These are phyloP conservation scores for Sebastes goodei DNA, from an alignment of 2,797 vertebrate genomes.

Conservation along the genomic window DNA sequence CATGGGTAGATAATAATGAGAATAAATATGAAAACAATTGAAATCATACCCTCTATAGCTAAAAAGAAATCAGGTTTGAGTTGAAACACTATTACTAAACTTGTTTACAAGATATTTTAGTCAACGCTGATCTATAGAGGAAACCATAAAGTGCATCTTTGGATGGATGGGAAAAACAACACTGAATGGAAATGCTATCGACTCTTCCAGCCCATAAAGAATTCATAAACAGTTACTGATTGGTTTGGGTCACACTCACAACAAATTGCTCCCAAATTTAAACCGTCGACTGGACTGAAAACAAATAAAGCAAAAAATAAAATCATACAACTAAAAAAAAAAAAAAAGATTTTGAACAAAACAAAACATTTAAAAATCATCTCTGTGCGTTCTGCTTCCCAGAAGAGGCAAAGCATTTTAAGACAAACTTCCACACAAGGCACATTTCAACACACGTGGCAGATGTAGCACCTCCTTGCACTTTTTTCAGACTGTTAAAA, in stretches of 20 bases:
- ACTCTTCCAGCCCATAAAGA: conserved; percentile 34
- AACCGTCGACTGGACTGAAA: conserved; percentile 30
- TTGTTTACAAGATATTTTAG: not conserved
- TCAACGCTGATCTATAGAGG: conserved; percentile 27
- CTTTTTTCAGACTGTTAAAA: conserved; percentile 42
- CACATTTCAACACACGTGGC: conserved; percentile 26
- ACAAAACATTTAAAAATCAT: conserved; percentile 56
- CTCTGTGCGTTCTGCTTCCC: conserved; percentile 29
- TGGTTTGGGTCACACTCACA: conserved; percentile 33
- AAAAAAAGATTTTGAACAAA: conserved; percentile 3
- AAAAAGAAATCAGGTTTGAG: conserved; percentile 3
- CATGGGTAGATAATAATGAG: not conserved
- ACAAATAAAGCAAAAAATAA: conserved; percentile 49
- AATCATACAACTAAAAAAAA: conserved; percentile 49
- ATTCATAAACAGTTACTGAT: conserved; percentile 34
- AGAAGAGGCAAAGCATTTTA: not conserved
- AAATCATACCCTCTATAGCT: conserved; percentile 26
- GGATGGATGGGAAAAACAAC: conserved; percentile 48
- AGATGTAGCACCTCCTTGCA: conserved; percentile 32
- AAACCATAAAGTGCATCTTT: conserved; percentile 78
- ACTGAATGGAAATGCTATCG: conserved; percentile 55
- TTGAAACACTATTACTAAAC: not conserved
- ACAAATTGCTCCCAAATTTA: conserved; percentile 58
- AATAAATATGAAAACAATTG: conserved; percentile 58
- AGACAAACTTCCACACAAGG: not conserved